Conservation (phyloP, 2,888 invertebrate genomes). For the Yponomeuta malinellus region DNA sequence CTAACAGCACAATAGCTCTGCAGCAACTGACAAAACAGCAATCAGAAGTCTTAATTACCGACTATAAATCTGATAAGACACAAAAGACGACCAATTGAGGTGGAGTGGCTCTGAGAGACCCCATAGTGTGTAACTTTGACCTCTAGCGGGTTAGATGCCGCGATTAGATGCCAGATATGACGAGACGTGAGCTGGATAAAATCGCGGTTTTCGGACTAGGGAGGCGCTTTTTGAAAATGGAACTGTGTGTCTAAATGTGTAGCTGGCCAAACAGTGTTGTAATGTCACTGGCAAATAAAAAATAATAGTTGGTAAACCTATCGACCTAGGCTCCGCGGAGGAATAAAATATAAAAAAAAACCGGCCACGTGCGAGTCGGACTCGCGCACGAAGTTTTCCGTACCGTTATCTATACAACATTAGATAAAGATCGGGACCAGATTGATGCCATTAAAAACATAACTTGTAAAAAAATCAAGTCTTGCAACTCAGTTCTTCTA, state of each 20-base stretch:
- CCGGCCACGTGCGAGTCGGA: no score
- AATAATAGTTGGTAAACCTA: no score
- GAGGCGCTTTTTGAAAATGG: neutral
- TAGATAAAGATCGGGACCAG: no score
- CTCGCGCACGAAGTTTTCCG: no score
- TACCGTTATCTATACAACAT: no score
- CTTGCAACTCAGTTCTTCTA: no score
- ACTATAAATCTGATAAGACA: constrained; percentile 18
- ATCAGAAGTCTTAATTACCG: constrained; percentile 15
- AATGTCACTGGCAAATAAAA: no score
- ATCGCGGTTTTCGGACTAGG: neutral
- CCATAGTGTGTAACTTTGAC: constrained; percentile 16
- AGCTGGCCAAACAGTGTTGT: no score
- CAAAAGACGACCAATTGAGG: constrained; percentile 14
- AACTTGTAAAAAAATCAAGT: no score
- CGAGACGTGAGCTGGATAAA: neutral
- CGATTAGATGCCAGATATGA: constrained; percentile 39
- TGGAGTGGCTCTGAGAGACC: constrained; percentile 4
- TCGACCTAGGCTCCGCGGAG: no score
- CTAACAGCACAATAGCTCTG: neutral
- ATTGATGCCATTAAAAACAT: no score
- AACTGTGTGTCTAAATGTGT: neutral
- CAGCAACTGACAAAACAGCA: constrained; percentile 8
- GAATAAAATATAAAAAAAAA: no score
- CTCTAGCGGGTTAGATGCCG: constrained; percentile 16